These are phyloP conservation scores for Valencia hispanica DNA, from an alignment of 2,797 vertebrate genomes.

Conservation along the genomic window DNA sequence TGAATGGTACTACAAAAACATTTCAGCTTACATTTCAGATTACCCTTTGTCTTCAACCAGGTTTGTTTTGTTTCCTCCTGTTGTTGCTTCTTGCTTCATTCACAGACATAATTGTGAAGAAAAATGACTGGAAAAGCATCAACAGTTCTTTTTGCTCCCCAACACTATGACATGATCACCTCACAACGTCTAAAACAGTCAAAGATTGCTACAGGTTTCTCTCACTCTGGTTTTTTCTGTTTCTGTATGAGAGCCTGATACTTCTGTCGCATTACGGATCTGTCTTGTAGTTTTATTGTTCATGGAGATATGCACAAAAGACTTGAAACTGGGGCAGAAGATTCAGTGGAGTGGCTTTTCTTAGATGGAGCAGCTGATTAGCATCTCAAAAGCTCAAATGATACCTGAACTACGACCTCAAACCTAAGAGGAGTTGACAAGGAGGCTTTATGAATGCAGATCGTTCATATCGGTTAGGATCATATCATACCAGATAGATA, in stretches of 20 bases:
- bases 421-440: neutral
- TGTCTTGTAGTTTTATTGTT: neutral
- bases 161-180: neutral
- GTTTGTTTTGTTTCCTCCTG: neutral
- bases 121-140: neutral
- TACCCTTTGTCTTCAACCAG: neutral
- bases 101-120: neutral
- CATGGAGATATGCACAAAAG: neutral
- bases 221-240: neutral
- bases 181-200: neutral
- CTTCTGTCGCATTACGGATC: neutral
- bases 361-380: no score
- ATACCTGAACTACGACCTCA: neutral
- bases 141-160: neutral
- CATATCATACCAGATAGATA: neutral
- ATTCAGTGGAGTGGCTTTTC: neutral
- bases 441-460: neutral
- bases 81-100: neutral
- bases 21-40: neutral
- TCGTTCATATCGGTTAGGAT: no score
- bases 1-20: neutral
- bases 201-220: neutral
- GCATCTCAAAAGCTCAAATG: neutral
- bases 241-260: neutral
- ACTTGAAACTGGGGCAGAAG: neutral